These are phyloP conservation scores for Oscarella lobularis DNA, from an alignment of 37 sponge, comb jelly and placozoan genomes.

Conservation along the genomic window DNA sequence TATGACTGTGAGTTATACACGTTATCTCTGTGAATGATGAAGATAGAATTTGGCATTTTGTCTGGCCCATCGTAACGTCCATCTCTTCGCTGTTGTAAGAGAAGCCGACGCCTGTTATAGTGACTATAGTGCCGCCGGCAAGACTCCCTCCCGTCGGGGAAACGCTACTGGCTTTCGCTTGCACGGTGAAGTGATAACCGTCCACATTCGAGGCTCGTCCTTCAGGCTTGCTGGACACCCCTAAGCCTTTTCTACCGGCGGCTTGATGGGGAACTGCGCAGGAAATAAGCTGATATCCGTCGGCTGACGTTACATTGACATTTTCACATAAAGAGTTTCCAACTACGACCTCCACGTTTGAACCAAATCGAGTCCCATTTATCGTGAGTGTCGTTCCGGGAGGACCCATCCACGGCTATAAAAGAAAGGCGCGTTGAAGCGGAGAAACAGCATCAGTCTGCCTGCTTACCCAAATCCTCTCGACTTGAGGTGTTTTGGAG, in stretches of 20 bases:
- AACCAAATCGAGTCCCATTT: neutral
- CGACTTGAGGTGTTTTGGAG: neutral
- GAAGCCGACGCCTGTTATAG: conserved; percentile 50
- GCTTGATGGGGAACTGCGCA: neutral
- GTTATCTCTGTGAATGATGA: neutral
- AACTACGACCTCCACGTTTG: neutral
- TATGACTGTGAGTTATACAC: neutral
- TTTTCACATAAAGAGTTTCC: neutral
- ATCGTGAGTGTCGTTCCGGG: neutral
- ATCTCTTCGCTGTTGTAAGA: conserved; percentile 10
- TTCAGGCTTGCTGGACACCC: neutral
- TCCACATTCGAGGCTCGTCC: neutral
- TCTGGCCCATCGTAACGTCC: conserved; percentile 21
- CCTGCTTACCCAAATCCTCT: neutral
- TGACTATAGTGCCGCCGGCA: conserved; percentile 43
- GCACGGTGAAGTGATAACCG: neutral
- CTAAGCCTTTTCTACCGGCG: neutral
- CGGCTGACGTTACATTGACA: neutral
- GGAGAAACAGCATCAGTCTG: neutral
- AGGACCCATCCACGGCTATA: neutral
- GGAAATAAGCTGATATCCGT: neutral
- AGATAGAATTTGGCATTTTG: neutral
- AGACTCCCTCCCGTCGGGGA: conserved; percentile 22
- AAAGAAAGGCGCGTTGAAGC: neutral
- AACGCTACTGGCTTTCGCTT: neutral